Evolutionary conservation across 2,113 vertebrate genomes (phyloP), one percentile per base, ranked within the genome.

Genomic region (Dicaeum eximium): DNA sequence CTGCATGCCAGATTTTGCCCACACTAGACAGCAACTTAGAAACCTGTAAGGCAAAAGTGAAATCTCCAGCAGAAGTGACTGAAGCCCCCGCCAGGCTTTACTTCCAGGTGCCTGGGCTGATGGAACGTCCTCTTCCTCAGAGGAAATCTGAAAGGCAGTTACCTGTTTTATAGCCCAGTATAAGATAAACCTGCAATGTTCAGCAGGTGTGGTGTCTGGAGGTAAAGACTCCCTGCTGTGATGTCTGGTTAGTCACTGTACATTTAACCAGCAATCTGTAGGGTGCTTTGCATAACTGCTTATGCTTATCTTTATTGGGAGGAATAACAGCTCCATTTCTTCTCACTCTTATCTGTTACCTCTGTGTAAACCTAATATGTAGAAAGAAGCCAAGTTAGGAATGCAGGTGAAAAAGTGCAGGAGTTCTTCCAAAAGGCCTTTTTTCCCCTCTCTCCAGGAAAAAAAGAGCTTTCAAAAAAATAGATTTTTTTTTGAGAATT

Each of bases 211-310:
- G 28, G 28, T 82, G n/a, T 73, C 75, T 80, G 71, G 37, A 95
- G 65, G 21, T 14, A 3, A 87, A 74, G 62, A 33, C 50, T 89
- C 54, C 66, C 42, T 2, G 21, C 83, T 87, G 66, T 40, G 72
- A 58, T 89, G 45, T 45, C 92, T 93, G 58, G 74, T 94, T 96
- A 94, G 54, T 87, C n/a, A 47, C 84, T 61, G 54, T 80, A 73
- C 35, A 45, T 95, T 93, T 92, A 91, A 58, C 64, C 71, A 56
- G 58, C 62, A 70, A 8, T 80, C 66, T 78, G 37, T n/a, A 80
- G 27, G 40, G 31, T 95, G n/a, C 35, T 82, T 3, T 3, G 0
- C 16, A 5, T 64, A 67, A 61, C 28, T 86, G 64, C 78, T 88
- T 92, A 31, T 6, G 24, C 12, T 60, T 74, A 71, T 80, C 66